These are phyloP conservation scores for Malurus elegans DNA, from an alignment of 2,113 vertebrate species.

Conservation along the genomic window DNA sequence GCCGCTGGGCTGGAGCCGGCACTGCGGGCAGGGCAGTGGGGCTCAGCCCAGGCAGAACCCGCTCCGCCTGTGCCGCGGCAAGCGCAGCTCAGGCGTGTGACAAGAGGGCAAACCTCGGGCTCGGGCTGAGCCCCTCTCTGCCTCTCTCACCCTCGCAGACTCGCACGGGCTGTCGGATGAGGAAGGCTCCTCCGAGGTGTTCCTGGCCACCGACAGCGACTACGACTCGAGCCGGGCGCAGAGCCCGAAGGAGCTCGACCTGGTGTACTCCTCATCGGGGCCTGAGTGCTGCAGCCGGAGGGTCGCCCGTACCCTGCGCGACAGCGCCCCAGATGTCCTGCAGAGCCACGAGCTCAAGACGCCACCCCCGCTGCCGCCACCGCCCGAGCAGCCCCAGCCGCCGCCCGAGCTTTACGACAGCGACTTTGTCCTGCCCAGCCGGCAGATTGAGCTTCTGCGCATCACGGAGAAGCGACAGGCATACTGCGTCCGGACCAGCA, in stretches of 20 bases:
- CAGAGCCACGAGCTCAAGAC: constrained; percentile 75
- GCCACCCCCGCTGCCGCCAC: not conserved
- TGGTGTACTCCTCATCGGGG: constrained; percentile 75
- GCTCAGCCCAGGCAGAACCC: too few species aligned
- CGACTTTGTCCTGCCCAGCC: constrained; percentile 88
- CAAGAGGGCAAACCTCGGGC: accelerated
- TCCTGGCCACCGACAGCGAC: constrained; percentile 88
- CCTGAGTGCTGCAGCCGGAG: constrained; percentile 68
- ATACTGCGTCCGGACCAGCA: constrained; percentile 88
- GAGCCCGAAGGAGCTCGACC: constrained; percentile 85
- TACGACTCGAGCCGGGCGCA: constrained; percentile 87
- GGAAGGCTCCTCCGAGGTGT: constrained; percentile 88
- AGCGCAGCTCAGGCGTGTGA: accelerated
- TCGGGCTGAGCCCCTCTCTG: not conserved
- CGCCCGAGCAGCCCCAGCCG: not conserved
- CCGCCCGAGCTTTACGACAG: constrained; percentile 81
- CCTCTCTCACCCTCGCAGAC: constrained; percentile 54
- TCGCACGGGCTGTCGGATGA: constrained; percentile 82
- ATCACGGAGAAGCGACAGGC: constrained; percentile 90
- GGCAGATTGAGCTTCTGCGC: constrained; percentile 87
- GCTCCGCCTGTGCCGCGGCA: accelerated
- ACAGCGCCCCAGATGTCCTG: constrained; percentile 82
- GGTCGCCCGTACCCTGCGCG: constrained; percentile 51
- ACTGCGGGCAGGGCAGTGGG: accelerated
- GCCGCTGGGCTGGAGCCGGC: accelerated